Percentiles rank a stretch among this genome's conserved stretches.
Evolutionary conservation across 2,888 invertebrate species (phyloP).

Genomic region (Papilio gigon): DNA sequence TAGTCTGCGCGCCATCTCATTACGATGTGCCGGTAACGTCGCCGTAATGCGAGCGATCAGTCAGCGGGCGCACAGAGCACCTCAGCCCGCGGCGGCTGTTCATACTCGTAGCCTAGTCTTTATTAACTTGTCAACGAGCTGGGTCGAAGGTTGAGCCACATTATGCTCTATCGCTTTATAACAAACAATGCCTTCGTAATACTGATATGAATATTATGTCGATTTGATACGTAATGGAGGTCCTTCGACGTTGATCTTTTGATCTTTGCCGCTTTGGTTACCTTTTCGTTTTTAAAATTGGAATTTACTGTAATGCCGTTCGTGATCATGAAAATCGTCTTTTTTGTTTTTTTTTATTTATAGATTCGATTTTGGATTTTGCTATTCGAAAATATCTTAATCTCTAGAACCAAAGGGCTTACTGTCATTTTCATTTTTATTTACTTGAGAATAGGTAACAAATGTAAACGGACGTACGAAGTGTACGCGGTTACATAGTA

Average conservation of each 20-base stretch:
- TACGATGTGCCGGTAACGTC: conserved; percentile 64
- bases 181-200: conserved; percentile 1
- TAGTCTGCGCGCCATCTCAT: conserved; percentile 60
- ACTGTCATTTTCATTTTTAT: no score
- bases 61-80: conserved; percentile 70
- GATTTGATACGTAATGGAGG: background rate
- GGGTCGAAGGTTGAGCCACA: conserved; percentile 21
- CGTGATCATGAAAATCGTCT: no score
- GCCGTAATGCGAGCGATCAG: conserved; percentile 71
- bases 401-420: no score
- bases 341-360: no score
- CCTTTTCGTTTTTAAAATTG: no score
- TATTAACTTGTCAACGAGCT: conserved; percentile 38
- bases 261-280: background rate
- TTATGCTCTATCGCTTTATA: conserved; percentile 27
- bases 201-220: background rate
- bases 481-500: background rate
- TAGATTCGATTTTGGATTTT: no score
- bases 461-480: no score
- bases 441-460: no score
- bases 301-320: no score
- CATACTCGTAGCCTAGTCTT: conserved; percentile 14
- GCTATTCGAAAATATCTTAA: no score
- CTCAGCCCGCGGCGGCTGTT: conserved; percentile 56
- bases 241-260: background rate